A percentile compares a stretch with the other conserved stretches of the same genome.
These are phyloP conservation scores for Alentia gelatinosa DNA, from an alignment of 2,888 invertebrate species.

Conservation along the genomic window DNA sequence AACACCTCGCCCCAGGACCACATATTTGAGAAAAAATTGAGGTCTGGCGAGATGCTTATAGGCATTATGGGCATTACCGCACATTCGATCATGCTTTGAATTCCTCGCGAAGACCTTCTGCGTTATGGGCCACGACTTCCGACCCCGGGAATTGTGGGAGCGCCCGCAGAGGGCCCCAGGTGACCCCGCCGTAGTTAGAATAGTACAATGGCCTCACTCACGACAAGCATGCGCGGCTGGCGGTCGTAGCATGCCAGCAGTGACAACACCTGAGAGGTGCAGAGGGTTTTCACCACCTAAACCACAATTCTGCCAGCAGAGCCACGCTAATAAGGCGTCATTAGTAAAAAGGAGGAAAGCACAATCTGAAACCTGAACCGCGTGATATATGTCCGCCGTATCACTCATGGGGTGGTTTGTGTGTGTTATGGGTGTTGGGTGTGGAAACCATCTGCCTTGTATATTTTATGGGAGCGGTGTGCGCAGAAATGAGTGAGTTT, in stretches of 20 bases:
- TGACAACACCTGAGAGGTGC: background rate
- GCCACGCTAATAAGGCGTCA: too few relatives aligned
- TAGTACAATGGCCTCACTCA: background rate
- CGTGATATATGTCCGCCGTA: too few relatives aligned
- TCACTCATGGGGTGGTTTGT: too few relatives aligned
- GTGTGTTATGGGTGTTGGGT: too few relatives aligned
- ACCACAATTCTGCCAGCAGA: too few relatives aligned
- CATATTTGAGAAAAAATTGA: background rate
- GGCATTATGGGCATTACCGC: background rate
- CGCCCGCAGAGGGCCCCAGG: background rate
- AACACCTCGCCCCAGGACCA: background rate
- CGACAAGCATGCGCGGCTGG: conserved; percentile 12
- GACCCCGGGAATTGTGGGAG: background rate
- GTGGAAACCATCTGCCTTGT: too few relatives aligned
- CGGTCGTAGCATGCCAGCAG: background rate
- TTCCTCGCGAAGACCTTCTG: background rate
- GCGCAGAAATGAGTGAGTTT: too few relatives aligned
- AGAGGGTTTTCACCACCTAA: too few relatives aligned
- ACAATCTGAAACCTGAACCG: too few relatives aligned
- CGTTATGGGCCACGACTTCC: conserved; percentile 1
- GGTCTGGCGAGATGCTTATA: background rate
- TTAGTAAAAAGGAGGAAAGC: too few relatives aligned
- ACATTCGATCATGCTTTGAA: conserved; percentile 36
- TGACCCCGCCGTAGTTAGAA: background rate
- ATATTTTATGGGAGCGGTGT: too few relatives aligned